Percentiles rank a stretch among this genome's conserved stretches.
These are phyloP conservation scores for Operophtera brumata DNA, from an alignment of 2,888 invertebrate species.

Conservation along the genomic window DNA sequence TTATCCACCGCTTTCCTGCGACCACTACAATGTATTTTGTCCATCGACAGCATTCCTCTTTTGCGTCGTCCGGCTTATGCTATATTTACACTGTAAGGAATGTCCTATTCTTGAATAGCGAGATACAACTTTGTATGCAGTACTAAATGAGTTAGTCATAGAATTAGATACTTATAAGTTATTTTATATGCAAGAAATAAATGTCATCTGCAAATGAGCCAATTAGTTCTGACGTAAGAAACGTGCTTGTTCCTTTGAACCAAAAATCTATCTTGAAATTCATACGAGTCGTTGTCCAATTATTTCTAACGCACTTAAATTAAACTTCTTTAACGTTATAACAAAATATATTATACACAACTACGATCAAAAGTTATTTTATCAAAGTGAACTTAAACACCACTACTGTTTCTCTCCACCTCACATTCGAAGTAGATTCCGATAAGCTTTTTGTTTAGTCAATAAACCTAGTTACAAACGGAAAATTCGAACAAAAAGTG, in stretches of 20 bases:
- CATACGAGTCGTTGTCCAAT: no score
- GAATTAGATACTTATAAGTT: constrained; percentile 20
- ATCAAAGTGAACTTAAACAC: neutral
- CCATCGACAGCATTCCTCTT: no score
- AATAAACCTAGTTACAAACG: constrained; percentile 35
- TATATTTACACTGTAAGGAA: neutral
- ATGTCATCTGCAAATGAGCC: constrained; percentile 19
- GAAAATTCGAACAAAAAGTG: constrained; percentile 38
- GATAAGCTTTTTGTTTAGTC: constrained; percentile 36
- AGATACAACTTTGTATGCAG: neutral
- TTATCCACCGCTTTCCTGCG: no score
- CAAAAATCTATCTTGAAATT: neutral
- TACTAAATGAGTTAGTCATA: constrained; percentile 16
- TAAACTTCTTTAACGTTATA: neutral
- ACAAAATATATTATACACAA: neutral
- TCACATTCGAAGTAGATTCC: constrained; percentile 32
- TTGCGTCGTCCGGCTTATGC: no score
- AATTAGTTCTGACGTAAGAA: constrained; percentile 16
- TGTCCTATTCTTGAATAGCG: neutral
- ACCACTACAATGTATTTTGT: no score
- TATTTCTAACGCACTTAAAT: neutral
- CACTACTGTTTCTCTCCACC: neutral
- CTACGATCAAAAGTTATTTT: neutral
- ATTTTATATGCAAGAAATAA: constrained; percentile 19
- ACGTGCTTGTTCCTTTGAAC: neutral